Evolutionary conservation across 2,797 vertebrate species (phyloP).

Genomic region (Novumbra hubbsi): DNA sequence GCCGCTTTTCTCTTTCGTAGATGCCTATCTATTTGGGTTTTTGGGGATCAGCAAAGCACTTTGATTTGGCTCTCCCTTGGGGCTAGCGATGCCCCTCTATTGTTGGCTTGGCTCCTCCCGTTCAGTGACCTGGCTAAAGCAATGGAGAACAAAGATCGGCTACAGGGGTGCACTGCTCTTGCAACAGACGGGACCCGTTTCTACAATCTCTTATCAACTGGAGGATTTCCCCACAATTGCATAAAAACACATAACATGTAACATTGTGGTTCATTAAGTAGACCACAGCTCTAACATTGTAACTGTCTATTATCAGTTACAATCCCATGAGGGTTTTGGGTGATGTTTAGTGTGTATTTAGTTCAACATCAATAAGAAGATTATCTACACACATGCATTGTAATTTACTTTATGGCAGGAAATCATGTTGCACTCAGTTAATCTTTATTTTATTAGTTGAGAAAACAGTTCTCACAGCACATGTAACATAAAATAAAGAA

Average conservation of each 20-base stretch:
- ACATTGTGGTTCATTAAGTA: not conserved
- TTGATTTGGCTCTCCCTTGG: conserved; percentile 5
- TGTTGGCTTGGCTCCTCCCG: conserved; percentile 65
- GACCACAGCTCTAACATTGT: not conserved
- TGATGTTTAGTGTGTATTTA: too few species aligned
- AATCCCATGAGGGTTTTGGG: not conserved
- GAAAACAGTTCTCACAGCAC: conserved; percentile 43
- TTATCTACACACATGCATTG: too few species aligned
- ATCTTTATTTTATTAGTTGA: conserved; percentile 45
- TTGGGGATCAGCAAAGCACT: not conserved
- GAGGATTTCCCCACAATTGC: not conserved
- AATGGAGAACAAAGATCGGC: conserved; percentile 10
- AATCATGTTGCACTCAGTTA: not conserved
- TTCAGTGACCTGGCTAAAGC: conserved; percentile 35
- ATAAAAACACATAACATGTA: not conserved
- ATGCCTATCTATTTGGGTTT: not conserved
- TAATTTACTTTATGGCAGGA: not conserved
- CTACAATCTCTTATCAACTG: not conserved
- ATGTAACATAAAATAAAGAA: not conserved
- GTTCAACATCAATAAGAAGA: too few species aligned
- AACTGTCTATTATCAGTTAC: not conserved
- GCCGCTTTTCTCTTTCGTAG: not conserved
- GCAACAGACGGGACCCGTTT: not conserved
- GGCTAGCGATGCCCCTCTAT: conserved; percentile 38
- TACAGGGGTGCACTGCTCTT: not conserved